Percentiles rank a stretch among this genome's conserved stretches.
These are phyloP conservation scores for Drosophila nr. perissopoda DNA, from an alignment of 2,888 invertebrate species.

Conservation along the genomic window DNA sequence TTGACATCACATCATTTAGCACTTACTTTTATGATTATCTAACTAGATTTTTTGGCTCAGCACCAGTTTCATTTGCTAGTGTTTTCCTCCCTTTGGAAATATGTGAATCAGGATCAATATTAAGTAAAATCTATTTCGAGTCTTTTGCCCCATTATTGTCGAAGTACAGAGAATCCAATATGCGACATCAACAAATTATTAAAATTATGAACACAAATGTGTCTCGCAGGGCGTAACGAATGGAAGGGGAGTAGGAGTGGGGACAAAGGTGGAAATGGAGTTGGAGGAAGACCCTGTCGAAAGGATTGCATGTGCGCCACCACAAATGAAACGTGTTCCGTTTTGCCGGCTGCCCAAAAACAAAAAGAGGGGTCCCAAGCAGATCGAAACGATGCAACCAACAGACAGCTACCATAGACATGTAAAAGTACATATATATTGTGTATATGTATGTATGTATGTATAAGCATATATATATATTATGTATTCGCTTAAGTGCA, in stretches of 20 bases:
- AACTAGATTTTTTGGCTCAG: background rate
- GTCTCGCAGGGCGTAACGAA: slow-evolving; percentile 8
- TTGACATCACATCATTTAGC: slow-evolving; percentile 13
- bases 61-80: background rate
- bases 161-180: slow-evolving; percentile 36
- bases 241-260: background rate
- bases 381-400: slow-evolving; percentile 31
- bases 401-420: slow-evolving; percentile 17
- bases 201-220: slow-evolving; percentile 64
- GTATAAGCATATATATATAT: slow-evolving; percentile 15
- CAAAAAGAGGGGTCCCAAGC: slow-evolving; percentile 16
- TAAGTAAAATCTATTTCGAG: slow-evolving; percentile 26
- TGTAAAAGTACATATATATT: background rate
- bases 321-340: slow-evolving; percentile 59
- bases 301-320: slow-evolving; percentile 66
- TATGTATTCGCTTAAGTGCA: slow-evolving; percentile 59
- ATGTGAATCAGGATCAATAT: slow-evolving; percentile 16
- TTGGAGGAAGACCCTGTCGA: slow-evolving; percentile 43
- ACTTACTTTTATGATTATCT: background rate
- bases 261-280: background rate
- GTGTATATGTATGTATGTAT: background rate
- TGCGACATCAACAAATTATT: slow-evolving; percentile 57
- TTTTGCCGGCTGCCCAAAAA: slow-evolving; percentile 9
- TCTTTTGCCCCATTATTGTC: slow-evolving; percentile 10
- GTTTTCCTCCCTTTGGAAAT: background rate